A percentile compares a stretch with the other conserved stretches of the same genome.
phyloP scores from a whole-genome alignment of 2,113 vertebrate species.

The Chiloscyllium plagiosum region DNA sequence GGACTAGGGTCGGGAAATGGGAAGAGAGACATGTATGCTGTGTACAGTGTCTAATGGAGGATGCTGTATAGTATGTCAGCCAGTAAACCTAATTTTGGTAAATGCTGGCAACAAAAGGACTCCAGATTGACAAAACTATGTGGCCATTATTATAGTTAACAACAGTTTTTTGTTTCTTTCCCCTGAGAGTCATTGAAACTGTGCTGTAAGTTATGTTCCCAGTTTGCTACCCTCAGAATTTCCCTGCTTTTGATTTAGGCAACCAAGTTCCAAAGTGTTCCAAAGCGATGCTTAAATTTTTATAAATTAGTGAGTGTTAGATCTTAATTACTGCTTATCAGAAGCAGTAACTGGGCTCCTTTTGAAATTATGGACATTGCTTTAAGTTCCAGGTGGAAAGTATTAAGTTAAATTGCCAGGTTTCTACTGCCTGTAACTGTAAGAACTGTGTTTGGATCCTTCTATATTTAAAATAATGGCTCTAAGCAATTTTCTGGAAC shows the following conservation, averaged over 20 bases:
- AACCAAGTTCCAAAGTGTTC: neutral
- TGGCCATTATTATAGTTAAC: neutral
- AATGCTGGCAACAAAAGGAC: neutral
- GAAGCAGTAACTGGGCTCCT: neutral
- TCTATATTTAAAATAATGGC: constrained; percentile 1
- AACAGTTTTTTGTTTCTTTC: neutral
- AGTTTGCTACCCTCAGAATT: neutral
- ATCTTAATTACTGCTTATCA: neutral
- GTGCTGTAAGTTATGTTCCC: neutral
- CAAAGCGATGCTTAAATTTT: neutral
- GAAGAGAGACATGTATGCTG: neutral
- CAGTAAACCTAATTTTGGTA: neutral
- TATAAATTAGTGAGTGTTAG: neutral
- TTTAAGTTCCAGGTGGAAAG: neutral
- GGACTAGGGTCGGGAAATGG: neutral
- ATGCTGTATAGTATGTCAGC: neutral
- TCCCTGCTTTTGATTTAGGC: neutral
- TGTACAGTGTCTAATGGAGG: neutral
- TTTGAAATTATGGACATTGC: neutral
- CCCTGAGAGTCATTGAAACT: neutral
- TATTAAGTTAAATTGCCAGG: neutral
- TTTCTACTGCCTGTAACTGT: too few species aligned
- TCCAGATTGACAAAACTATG: neutral
- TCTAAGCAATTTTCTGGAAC: neutral
- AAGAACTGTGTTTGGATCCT: neutral